Percentiles rank a stretch among this genome's conserved stretches.
Conservation (phyloP, 23 tunicate genomes). For the Oikopleura dioica region DNA sequence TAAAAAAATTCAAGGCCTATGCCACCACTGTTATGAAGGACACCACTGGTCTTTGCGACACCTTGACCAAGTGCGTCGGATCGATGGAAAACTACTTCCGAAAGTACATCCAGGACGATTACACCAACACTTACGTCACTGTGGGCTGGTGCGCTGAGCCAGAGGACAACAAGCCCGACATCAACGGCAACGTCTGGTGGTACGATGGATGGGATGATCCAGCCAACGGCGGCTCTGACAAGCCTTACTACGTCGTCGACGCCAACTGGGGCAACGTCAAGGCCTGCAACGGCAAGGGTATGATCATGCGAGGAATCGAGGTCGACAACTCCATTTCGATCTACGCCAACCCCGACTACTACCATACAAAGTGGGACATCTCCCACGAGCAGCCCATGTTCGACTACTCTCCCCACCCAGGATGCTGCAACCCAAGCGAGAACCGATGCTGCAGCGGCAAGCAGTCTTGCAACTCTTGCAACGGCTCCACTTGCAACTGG, state of each 20-base stretch:
- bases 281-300: neutral
- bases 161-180: neutral
- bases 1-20: neutral
- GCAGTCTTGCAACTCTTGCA: neutral
- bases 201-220: neutral
- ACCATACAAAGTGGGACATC: slow-evolving; percentile 8
- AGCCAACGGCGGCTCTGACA: neutral
- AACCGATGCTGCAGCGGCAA: neutral
- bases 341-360: neutral
- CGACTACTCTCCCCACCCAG: slow-evolving; percentile 2
- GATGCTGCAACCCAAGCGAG: neutral
- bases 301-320: slow-evolving; percentile 9
- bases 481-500: neutral
- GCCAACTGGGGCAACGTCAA: neutral
- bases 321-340: neutral
- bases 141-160: neutral
- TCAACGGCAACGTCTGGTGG: slow-evolving; percentile 3
- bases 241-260: slow-evolving; percentile 6
- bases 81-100: neutral
- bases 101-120: neutral
- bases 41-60: neutral
- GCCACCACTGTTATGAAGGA: neutral
- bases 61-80: neutral
- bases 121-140: neutral
- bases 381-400: neutral